Conservation (phyloP, 2,888 invertebrate genomes). For the Ennomos fuscantarius region DNA sequence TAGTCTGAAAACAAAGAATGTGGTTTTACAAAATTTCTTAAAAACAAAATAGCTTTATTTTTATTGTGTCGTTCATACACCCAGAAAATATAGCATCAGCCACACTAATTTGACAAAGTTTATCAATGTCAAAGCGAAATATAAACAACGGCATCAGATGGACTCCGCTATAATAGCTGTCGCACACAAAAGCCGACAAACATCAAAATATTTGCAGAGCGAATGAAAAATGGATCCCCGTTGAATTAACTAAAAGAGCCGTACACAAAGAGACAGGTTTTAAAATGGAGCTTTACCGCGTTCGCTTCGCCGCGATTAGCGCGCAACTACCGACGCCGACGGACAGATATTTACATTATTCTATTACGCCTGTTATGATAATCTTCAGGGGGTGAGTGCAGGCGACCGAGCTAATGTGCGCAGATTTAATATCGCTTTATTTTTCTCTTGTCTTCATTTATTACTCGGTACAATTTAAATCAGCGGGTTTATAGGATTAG, state of each 20-base stretch:
- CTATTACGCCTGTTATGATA: slow-evolving; percentile 77
- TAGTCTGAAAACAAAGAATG: neutral
- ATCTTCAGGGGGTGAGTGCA: slow-evolving; percentile 72
- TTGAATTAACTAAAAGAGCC: slow-evolving; percentile 64
- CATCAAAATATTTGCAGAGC: slow-evolving; percentile 80
- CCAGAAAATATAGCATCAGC: slow-evolving; percentile 32
- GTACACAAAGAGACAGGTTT: slow-evolving; percentile 69
- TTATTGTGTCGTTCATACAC: slow-evolving; percentile 25
- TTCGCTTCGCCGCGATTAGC: slow-evolving; percentile 71
- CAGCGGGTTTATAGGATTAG: slow-evolving; percentile 41
- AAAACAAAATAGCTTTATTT: slow-evolving; percentile 11
- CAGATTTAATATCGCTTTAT: slow-evolving; percentile 63
- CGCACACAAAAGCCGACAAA: slow-evolving; percentile 63
- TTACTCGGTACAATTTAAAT: slow-evolving; percentile 44
- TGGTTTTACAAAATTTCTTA: slow-evolving; percentile 4
- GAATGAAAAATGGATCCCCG: slow-evolving; percentile 72
- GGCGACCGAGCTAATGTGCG: slow-evolving; percentile 59
- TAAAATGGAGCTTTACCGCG: slow-evolving; percentile 69
- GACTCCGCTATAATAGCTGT: slow-evolving; percentile 53
- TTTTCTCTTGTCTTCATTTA: slow-evolving; percentile 55
- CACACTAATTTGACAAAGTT: slow-evolving; percentile 50
- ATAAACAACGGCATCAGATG: slow-evolving; percentile 57
- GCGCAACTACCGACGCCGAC: slow-evolving; percentile 64
- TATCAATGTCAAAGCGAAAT: slow-evolving; percentile 40
- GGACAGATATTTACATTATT: slow-evolving; percentile 75